phyloP scores from a whole-genome alignment of 2,113 vertebrate genomes.

The Butorides virescens region DNA sequence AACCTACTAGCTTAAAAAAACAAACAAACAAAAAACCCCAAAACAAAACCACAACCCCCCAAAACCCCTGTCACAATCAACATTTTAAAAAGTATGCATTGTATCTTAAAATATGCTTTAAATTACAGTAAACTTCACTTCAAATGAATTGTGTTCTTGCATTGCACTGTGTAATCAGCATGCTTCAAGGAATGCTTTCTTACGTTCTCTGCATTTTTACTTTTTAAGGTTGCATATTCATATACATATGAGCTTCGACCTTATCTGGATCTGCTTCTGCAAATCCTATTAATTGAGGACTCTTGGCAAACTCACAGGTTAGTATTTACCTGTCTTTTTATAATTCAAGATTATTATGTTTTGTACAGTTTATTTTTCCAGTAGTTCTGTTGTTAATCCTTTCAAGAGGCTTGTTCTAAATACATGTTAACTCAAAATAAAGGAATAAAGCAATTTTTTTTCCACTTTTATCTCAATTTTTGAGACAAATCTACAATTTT shows the following conservation, averaged over 20 bases:
- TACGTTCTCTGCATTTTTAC: neutral
- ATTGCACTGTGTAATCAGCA: neutral
- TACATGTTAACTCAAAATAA: neutral
- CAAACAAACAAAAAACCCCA: neutral
- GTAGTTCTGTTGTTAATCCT: neutral
- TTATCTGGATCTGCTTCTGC: constrained; percentile 96
- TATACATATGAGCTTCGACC: constrained; percentile 98
- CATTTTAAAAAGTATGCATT: neutral
- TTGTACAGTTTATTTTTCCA: neutral
- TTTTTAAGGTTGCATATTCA: constrained; percentile 93
- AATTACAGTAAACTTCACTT: neutral
- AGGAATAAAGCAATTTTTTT: neutral
- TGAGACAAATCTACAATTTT: neutral
- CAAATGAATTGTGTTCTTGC: neutral
- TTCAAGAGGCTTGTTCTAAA: neutral
- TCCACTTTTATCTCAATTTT: neutral
- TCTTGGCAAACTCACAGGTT: constrained; percentile 99
- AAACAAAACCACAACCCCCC: rapidly evolving
- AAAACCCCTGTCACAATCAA: neutral
- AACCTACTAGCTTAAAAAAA: neutral
- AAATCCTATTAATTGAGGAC: constrained; percentile 97
- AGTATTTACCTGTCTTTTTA: neutral
- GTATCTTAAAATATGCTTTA: neutral
- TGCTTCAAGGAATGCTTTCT: neutral
- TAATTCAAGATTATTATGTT: neutral